Conservation (phyloP, 1,140 invertebrate species). For the Heliconius hewitsoni region DNA sequence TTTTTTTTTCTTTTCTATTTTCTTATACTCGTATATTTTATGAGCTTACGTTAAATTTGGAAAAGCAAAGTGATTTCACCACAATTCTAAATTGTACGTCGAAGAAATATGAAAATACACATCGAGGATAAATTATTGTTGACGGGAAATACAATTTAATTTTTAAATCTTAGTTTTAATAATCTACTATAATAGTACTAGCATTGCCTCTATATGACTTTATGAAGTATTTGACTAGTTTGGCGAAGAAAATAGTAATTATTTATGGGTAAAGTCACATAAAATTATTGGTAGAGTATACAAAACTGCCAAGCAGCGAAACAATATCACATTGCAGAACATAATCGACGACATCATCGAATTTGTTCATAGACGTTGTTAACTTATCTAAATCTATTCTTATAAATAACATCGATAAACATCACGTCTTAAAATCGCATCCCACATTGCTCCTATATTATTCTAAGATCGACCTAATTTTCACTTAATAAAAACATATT, state of each 20-base stretch:
- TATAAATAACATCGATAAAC: conserved; percentile 32
- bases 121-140: background rate
- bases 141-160: background rate
- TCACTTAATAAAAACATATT: conserved; percentile 7
- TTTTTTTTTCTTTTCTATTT: conserved; percentile 6
- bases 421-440: background rate
- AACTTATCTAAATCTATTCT: conserved; percentile 19
- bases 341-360: conserved; percentile 29
- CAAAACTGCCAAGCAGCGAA: conserved; percentile 52
- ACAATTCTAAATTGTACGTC: conserved; percentile 10
- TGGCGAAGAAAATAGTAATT: conserved; percentile 36
- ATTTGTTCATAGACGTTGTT: conserved; percentile 11
- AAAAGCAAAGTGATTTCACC: background rate
- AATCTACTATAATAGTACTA: background rate
- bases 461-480: background rate
- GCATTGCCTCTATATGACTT: conserved; percentile 7
- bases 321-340: conserved; percentile 47
- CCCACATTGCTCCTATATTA: background rate
- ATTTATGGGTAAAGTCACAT: conserved; percentile 21
- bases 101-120: conserved; percentile 12
- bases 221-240: conserved; percentile 34
- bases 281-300: conserved; percentile 21
- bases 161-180: background rate
- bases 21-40: conserved; percentile 5
- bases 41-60: conserved; percentile 1